Evolutionary conservation across 1,140 invertebrate species (phyloP).

Genomic region (Bombus balteatus): DNA sequence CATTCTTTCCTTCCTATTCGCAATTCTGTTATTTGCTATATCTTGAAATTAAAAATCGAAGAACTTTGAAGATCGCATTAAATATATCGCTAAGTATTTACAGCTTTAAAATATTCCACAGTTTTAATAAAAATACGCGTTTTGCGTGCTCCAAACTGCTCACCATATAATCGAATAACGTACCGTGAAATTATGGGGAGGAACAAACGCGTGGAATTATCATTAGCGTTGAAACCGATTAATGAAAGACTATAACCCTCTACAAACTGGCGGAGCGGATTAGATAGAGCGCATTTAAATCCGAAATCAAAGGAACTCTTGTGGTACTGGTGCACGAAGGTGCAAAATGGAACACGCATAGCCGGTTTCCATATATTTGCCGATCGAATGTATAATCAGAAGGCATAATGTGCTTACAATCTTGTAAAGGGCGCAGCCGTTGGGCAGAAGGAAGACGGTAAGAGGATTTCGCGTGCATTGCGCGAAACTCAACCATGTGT

Average conservation of each 20-base stretch:
- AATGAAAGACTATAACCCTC: neutral
- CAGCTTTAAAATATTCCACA: neutral
- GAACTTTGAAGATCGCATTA: too few relatives aligned
- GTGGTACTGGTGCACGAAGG: neutral
- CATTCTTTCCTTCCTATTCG: too few relatives aligned
- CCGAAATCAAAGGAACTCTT: constrained; percentile 22
- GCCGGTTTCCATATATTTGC: neutral
- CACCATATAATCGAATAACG: neutral
- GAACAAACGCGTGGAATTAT: neutral
- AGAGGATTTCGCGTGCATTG: constrained; percentile 43
- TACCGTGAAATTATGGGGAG: neutral
- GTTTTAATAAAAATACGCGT: neutral
- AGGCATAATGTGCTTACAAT: constrained; percentile 55
- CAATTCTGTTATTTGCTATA: too few relatives aligned
- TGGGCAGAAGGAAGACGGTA: constrained; percentile 19
- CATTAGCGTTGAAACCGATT: constrained; percentile 16
- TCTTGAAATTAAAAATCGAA: too few relatives aligned
- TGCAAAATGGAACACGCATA: neutral
- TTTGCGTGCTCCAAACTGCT: neutral
- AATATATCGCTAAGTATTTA: too few relatives aligned
- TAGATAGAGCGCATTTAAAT: neutral
- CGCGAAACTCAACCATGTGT: constrained; percentile 29
- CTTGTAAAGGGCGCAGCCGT: constrained; percentile 18
- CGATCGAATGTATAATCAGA: constrained; percentile 63
- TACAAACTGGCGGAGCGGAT: neutral